Evolutionary conservation across 2,113 vertebrate genomes (phyloP).

Genomic region (Sapajus apella): DNA sequence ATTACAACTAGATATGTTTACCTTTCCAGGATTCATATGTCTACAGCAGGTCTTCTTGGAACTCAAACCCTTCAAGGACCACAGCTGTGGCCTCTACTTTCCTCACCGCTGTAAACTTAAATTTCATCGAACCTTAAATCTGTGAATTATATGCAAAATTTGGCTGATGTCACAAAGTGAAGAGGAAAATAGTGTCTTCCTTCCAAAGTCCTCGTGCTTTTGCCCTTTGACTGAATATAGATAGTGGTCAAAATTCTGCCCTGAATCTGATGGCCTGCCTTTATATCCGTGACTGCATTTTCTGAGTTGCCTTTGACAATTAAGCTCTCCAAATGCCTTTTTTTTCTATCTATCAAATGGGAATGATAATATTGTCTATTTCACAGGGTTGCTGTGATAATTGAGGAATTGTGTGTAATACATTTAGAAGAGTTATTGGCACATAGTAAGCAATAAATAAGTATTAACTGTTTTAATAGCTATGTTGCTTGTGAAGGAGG

Average conservation of each 20-base stretch:
- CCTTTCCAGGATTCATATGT: neutral
- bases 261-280: neutral
- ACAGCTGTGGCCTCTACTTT: neutral
- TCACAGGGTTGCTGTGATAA: neutral
- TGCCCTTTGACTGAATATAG: neutral
- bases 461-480: neutral
- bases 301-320: neutral
- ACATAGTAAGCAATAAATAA: neutral
- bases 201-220: neutral
- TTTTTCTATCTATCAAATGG: neutral
- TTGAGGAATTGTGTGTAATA: neutral
- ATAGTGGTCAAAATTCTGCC: neutral
- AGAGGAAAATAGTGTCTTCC: neutral
- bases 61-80: neutral
- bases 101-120: neutral
- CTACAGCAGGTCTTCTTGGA: neutral
- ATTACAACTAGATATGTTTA: neutral
- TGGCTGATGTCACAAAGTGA: neutral
- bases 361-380: neutral
- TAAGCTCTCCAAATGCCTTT: neutral
- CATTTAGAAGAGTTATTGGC: neutral
- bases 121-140: neutral
- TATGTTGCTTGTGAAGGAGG: neutral
- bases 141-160: neutral
- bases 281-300: neutral